These are phyloP conservation scores for Siphamia tubifer DNA, from an alignment of 2,113 vertebrate species.

Conservation along the genomic window DNA sequence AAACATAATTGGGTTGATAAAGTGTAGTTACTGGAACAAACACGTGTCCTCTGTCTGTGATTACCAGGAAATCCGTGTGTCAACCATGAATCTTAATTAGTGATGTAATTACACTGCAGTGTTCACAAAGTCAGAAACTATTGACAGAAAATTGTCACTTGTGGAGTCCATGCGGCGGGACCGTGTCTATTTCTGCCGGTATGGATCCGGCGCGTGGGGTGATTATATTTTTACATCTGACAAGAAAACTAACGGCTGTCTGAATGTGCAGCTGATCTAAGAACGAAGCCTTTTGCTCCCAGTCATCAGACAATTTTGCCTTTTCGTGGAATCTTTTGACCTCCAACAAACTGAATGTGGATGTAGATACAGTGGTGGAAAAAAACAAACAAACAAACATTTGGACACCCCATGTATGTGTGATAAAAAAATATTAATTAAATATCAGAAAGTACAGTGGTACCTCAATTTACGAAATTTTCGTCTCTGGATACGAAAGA, in stretches of 20 bases:
- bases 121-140: conserved; percentile 2
- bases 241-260: too few species aligned
- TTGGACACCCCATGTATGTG: too few species aligned
- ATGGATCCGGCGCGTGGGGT: not conserved
- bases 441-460: too few species aligned
- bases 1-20: conserved; percentile 45
- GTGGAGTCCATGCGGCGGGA: not conserved
- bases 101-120: conserved; percentile 37
- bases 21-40: conserved; percentile 12
- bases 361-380: too few species aligned
- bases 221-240: not conserved
- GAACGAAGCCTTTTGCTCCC: not conserved
- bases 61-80: conserved; percentile 40
- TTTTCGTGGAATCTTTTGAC: conserved; percentile 35
- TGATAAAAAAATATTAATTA: too few species aligned
- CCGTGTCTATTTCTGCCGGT: not conserved
- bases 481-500: too few species aligned
- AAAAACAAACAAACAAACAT: too few species aligned
- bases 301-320: conserved; percentile 5
- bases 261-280: not conserved
- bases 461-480: too few species aligned
- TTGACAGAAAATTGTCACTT: not conserved
- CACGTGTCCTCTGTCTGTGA: conserved; percentile 25
- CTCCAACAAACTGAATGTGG: too few species aligned
- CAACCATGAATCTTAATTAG: conserved; percentile 40